phyloP scores from a whole-genome alignment of 2,113 vertebrate genomes.

The Zingel zingel region DNA sequence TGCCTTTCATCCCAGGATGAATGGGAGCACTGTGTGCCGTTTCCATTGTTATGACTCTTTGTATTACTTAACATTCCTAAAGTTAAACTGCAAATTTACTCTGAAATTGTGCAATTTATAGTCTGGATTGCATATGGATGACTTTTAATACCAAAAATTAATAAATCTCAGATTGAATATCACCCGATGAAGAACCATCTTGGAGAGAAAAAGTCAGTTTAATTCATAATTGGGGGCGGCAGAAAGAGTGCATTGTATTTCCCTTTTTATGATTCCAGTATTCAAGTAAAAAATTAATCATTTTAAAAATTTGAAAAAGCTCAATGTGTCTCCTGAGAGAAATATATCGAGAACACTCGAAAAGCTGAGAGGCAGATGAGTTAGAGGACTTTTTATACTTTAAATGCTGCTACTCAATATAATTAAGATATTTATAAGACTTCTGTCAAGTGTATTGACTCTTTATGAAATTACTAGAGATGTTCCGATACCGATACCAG shows the following conservation, averaged over 20 bases:
- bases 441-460: no score
- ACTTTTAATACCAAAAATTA: no score
- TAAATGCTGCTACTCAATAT: background rate
- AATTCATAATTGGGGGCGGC: background rate
- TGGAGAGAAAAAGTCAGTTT: no score
- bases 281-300: background rate
- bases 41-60: no score
- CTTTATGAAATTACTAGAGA: no score
- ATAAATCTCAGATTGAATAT: no score
- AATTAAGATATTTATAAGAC: background rate
- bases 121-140: background rate
- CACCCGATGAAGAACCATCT: no score
- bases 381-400: background rate
- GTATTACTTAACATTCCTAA: no score
- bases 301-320: background rate
- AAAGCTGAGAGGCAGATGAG: no score
- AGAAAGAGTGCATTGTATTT: background rate
- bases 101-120: background rate
- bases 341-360: background rate
- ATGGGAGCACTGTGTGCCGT: no score
- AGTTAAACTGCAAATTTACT: background rate
- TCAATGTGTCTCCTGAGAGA: background rate
- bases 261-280: constrained; percentile 6
- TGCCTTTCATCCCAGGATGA: no score
- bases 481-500: no score